Base-by-base conservation (phyloP, 2,888 invertebrate genomes). In the Dicroscelio sp. region DNA sequence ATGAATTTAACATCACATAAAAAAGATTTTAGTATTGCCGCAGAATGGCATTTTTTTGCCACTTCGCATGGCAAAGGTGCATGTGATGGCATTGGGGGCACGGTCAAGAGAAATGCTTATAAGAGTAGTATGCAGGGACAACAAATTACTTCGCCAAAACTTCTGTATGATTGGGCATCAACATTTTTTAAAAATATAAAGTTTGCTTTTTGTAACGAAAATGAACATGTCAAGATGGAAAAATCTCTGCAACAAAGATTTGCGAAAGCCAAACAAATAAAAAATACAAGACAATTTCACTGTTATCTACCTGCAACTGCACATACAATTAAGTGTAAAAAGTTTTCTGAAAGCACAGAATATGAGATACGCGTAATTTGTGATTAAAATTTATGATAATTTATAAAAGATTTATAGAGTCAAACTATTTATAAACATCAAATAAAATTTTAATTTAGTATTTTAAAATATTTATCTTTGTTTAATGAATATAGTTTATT, bases 31-130 rank as follows among this genome's bases (percentile, higher is more conserved):
- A 30, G 35, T 30, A 48, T 87, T n/a, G n/a, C 55, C 12, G 87
- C 82, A 10, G 75, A 87, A 30, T 87, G 75, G 80, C 80, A 88
- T 31, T 88, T 88, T 69, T 83, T 38, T 83, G 76, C 71, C 17
- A 71, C 71, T 25, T 71, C 48, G 14, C 48, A 71, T 27, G 71
- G 71, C 17, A 71, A 71, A 58, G 60, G 82, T 38, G 76, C 88
- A 14, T 88, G 82, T 38, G 82, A 88, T 48, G 88, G 71, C 23
- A 35, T 71, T n/a, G 82, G n/a, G 6, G 82, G 60, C 30, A 76
- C 83, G n/a, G 82, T 88, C 2, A 88, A 88, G 76, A 82, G 88
- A 52, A 31, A 60, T 33, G 71, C 80, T 3, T 25, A 30, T 10
- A 85, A 85, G 25, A 17, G 65, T 17, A 87, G 87, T 38, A 12